These are phyloP conservation scores for Rhinoptilus africanus DNA, from an alignment of 2,113 vertebrate species.

Conservation along the genomic window DNA sequence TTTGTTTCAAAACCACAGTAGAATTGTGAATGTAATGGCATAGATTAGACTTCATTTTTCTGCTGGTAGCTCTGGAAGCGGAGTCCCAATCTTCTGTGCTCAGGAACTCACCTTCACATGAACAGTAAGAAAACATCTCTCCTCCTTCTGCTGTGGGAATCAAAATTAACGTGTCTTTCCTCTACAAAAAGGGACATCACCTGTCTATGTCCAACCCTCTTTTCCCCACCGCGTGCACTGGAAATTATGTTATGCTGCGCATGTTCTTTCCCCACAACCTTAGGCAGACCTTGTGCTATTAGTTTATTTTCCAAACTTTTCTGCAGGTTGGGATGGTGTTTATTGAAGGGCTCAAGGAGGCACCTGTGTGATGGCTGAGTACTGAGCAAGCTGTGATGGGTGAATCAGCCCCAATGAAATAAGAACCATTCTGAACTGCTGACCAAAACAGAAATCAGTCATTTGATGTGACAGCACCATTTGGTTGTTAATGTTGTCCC, in stretches of 20 bases:
- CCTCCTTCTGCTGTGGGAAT: background rate
- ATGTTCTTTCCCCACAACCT: background rate
- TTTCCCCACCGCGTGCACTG: background rate
- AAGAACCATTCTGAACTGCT: background rate
- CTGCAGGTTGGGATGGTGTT: background rate
- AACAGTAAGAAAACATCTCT: background rate
- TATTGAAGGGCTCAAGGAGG: background rate
- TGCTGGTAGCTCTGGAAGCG: background rate
- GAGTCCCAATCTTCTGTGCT: background rate
- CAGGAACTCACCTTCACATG: background rate
- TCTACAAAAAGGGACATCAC: background rate
- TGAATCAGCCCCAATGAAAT: background rate
- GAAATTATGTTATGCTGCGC: background rate
- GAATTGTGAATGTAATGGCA: background rate
- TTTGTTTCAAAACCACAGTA: constrained; percentile 23
- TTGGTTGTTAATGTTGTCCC: background rate
- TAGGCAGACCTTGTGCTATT: background rate
- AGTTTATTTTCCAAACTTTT: background rate
- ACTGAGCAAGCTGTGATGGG: background rate
- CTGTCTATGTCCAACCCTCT: background rate
- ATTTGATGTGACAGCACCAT: background rate
- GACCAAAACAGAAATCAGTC: background rate
- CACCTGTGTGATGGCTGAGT: background rate
- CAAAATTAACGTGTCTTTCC: background rate
- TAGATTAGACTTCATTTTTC: background rate